Percentiles rank a stretch among this genome's conserved stretches.
These are phyloP conservation scores for Chelidonichthys spinosus DNA, from an alignment of 2,797 vertebrate species.

Conservation along the genomic window DNA sequence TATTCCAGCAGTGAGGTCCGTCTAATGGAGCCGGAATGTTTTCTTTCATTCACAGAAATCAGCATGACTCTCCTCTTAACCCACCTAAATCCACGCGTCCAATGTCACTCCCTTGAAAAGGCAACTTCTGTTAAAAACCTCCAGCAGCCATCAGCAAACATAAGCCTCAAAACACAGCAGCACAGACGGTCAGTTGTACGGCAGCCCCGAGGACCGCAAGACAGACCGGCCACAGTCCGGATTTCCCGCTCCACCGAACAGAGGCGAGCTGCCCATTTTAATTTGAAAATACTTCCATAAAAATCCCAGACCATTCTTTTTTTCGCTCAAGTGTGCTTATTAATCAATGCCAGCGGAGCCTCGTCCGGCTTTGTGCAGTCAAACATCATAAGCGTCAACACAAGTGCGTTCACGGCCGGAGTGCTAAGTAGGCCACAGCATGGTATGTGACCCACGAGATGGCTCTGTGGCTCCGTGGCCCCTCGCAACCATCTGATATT, in stretches of 20 bases:
- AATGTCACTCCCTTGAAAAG: conserved; percentile 33
- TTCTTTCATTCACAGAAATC: conserved; percentile 61
- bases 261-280: neutral
- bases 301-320: conserved; percentile 9
- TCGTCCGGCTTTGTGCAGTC: conserved; percentile 35
- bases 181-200: conserved; percentile 19
- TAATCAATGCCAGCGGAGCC: neutral
- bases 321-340: neutral
- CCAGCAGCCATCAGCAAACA: conserved; percentile 58
- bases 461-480: conserved; percentile 58
- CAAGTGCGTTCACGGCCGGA: conserved; percentile 61
- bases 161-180: conserved; percentile 63
- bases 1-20: conserved; percentile 40
- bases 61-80: conserved; percentile 42
- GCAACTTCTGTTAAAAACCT: conserved; percentile 51
- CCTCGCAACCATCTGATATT: conserved; percentile 78
- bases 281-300: neutral
- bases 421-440: conserved; percentile 78
- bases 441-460: conserved; percentile 76
- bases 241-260: conserved; percentile 41
- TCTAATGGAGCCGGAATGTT: conserved; percentile 56
- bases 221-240: conserved; percentile 33
- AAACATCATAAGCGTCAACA: conserved; percentile 60
- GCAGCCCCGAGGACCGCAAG: conserved; percentile 26
- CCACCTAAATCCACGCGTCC: conserved; percentile 42